A percentile compares a stretch with the other conserved stretches of the same genome.
These are phyloP conservation scores for Sabatieria punctata DNA, from an alignment of 2,888 invertebrate genomes.

Conservation along the genomic window DNA sequence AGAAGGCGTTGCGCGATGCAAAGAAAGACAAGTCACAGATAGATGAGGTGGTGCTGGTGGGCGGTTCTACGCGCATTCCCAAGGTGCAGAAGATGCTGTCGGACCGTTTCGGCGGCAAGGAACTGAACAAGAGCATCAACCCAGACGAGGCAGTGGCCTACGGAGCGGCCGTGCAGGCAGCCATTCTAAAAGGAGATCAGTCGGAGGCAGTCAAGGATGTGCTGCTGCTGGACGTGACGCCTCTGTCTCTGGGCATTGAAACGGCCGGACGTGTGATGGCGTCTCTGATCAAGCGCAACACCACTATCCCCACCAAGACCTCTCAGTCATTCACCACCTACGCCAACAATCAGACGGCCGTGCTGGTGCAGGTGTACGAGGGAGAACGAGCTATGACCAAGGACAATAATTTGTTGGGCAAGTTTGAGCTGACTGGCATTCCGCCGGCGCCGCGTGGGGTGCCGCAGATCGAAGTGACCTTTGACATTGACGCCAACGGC, in stretches of 20 bases:
- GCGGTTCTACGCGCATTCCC: slow-evolving; percentile 91
- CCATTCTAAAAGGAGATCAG: slow-evolving; percentile 64
- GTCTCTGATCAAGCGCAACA: slow-evolving; percentile 85
- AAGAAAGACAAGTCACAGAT: slow-evolving; percentile 78
- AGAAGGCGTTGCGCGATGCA: slow-evolving; percentile 82
- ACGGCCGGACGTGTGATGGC: slow-evolving; percentile 89
- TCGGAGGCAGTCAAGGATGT: slow-evolving; percentile 57
- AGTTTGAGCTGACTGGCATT: slow-evolving; percentile 57
- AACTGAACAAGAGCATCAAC: slow-evolving; percentile 83
- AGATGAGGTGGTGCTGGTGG: slow-evolving; percentile 52
- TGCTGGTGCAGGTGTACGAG: slow-evolving; percentile 47
- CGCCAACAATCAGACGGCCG: slow-evolving; percentile 87
- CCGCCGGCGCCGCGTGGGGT: background rate
- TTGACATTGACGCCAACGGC: slow-evolving; percentile 41
- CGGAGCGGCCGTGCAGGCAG: slow-evolving; percentile 86
- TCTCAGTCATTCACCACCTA: slow-evolving; percentile 91
- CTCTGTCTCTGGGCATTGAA: slow-evolving; percentile 73
- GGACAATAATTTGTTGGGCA: slow-evolving; percentile 85
- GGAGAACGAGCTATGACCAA: slow-evolving; percentile 54
- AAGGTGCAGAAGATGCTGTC: slow-evolving; percentile 90
- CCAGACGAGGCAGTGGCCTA: slow-evolving; percentile 94
- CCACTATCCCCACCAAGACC: slow-evolving; percentile 82
- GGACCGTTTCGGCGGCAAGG: slow-evolving; percentile 68
- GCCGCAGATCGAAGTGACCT: slow-evolving; percentile 13
- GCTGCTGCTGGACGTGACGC: slow-evolving; percentile 74